These are phyloP conservation scores for Odocoileus hemionus DNA, from an alignment of 2,113 vertebrate species.

Conservation along the genomic window DNA sequence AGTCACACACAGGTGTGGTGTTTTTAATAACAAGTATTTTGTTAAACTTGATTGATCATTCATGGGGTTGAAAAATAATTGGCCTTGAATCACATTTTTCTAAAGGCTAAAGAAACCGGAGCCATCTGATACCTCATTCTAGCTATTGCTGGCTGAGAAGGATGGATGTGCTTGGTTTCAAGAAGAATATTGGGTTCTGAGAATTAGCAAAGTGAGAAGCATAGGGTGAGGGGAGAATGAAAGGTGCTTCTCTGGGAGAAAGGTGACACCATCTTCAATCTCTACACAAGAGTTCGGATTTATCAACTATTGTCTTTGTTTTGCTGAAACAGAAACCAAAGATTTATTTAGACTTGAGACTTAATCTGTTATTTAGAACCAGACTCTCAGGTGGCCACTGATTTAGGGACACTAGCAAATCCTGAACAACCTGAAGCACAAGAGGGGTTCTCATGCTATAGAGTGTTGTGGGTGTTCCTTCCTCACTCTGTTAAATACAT, in stretches of 20 bases:
- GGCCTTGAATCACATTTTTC: neutral
- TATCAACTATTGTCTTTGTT: neutral
- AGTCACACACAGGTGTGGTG: neutral
- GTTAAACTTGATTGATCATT: neutral
- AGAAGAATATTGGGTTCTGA: neutral
- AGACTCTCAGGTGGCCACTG: neutral
- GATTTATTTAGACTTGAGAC: conserved; percentile 36
- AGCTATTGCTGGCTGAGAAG: neutral
- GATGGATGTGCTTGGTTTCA: neutral
- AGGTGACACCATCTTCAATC: neutral
- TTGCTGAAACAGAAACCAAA: conserved; percentile 50
- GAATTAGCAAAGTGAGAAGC: neutral
- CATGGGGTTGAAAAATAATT: neutral
- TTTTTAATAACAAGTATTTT: neutral
- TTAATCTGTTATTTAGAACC: conserved; percentile 29
- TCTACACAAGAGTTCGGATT: neutral
- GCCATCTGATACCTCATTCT: neutral
- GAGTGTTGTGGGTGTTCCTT: neutral
- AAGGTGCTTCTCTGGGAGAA: neutral
- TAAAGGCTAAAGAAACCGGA: neutral
- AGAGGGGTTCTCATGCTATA: neutral
- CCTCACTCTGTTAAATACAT: neutral
- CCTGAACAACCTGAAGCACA: neutral
- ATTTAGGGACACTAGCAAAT: conserved; percentile 25
- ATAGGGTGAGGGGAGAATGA: neutral